These are phyloP conservation scores for Pyralis farinalis DNA, from an alignment of 2,888 invertebrate species.

Conservation along the genomic window DNA sequence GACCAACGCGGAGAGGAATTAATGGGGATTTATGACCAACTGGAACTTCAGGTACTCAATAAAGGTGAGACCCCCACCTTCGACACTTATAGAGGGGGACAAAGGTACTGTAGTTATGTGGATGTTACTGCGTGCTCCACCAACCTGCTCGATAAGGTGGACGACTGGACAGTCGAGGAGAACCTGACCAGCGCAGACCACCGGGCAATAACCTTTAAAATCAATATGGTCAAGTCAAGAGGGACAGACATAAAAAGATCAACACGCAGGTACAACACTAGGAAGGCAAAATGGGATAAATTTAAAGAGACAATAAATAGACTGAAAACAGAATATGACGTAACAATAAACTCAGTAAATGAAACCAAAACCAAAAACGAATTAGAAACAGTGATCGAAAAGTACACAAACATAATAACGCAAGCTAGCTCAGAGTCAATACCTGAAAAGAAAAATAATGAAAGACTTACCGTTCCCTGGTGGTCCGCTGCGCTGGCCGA, in stretches of 20 bases:
- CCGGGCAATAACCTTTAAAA: slow-evolving; percentile 19
- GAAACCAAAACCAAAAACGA: neutral
- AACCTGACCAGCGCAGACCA: slow-evolving; percentile 19
- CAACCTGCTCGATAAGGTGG: slow-evolving; percentile 10
- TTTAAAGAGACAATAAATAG: slow-evolving; percentile 17
- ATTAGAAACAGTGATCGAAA: slow-evolving; percentile 1
- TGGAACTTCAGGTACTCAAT: slow-evolving; percentile 23
- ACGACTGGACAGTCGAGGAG: slow-evolving; percentile 7
- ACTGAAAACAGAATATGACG: neutral
- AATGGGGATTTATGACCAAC: slow-evolving; percentile 7
- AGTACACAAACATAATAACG: slow-evolving; percentile 6
- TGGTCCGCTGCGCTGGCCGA: slow-evolving; percentile 15
- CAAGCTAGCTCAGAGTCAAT: slow-evolving; percentile 12
- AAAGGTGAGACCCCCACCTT: slow-evolving; percentile 25
- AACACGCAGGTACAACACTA: slow-evolving; percentile 18
- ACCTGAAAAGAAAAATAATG: too few species aligned
- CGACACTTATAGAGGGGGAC: slow-evolving; percentile 17
- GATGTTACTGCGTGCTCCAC: slow-evolving; percentile 24
- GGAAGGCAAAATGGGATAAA: slow-evolving; percentile 18
- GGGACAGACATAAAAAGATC: slow-evolving; percentile 7
- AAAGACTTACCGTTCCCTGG: slow-evolving; percentile 21
- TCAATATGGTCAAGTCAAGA: slow-evolving; percentile 9
- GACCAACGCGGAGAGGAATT: slow-evolving; percentile 15
- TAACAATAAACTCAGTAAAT: neutral
- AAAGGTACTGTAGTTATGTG: slow-evolving; percentile 16